These are phyloP conservation scores for Drosophila maculinotata DNA, from an alignment of 2,888 invertebrate genomes.

Conservation along the genomic window DNA sequence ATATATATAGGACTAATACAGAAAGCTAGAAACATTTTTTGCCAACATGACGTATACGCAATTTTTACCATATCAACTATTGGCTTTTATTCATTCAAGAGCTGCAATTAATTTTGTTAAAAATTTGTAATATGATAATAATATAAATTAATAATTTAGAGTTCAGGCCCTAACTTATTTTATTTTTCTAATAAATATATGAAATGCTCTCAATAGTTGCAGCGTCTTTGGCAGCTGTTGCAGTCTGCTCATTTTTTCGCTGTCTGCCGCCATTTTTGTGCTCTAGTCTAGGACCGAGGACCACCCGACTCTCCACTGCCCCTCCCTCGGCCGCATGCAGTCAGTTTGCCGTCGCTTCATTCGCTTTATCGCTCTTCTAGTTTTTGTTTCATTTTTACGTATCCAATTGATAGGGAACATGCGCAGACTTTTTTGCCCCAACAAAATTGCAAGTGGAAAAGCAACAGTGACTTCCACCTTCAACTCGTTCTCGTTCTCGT, in stretches of 20 bases:
- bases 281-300: conserved; percentile 41
- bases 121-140: no score
- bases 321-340: conserved; percentile 8
- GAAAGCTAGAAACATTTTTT: background rate
- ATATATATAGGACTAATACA: no score
- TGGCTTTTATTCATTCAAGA: no score
- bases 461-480: conserved; percentile 30
- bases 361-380: conserved; percentile 56
- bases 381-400: conserved; percentile 60
- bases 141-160: no score
- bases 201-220: background rate
- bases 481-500: conserved; percentile 10
- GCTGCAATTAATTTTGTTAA: no score
- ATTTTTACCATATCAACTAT: background rate
- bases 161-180: no score
- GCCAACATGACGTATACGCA: background rate
- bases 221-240: conserved; percentile 26
- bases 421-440: conserved; percentile 77
- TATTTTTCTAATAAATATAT: no score
- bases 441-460: conserved; percentile 62
- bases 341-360: conserved; percentile 35
- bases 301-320: background rate
- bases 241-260: background rate
- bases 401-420: conserved; percentile 73
- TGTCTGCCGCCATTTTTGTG: conserved; percentile 52